Conservation (phyloP, 2,797 vertebrate genomes). For the Sebastes reedi region DNA sequence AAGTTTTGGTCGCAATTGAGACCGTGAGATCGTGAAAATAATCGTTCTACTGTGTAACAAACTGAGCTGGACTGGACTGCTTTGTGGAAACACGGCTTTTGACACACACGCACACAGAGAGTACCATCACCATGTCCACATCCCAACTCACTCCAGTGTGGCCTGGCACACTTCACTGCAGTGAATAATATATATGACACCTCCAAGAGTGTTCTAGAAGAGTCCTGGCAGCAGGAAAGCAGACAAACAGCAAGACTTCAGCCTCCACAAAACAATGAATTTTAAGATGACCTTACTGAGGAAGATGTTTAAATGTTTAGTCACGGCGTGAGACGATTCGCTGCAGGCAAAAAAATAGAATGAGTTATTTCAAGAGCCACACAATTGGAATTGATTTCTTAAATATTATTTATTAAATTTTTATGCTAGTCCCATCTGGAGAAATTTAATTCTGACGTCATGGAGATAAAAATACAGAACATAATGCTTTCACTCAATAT, state of each 20-base stretch:
- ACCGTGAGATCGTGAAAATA: too few species aligned
- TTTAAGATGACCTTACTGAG: constrained; percentile 32
- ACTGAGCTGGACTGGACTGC: too few species aligned
- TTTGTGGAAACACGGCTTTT: too few species aligned
- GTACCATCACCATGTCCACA: background rate
- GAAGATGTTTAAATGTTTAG: constrained; percentile 40
- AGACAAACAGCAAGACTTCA: background rate
- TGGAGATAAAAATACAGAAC: constrained; percentile 39
- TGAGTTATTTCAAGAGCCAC: constrained; percentile 39
- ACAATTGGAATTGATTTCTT: constrained; percentile 53
- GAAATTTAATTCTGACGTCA: constrained; percentile 45
- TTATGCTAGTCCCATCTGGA: constrained; percentile 29
- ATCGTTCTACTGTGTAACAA: too few species aligned
- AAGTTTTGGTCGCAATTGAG: too few species aligned
- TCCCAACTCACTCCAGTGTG: background rate
- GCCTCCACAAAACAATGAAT: constrained; percentile 36
- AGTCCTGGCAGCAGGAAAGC: background rate
- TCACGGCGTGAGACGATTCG: constrained; percentile 28
- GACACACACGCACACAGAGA: background rate
- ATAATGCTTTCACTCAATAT: background rate
- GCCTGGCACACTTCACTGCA: constrained; percentile 17
- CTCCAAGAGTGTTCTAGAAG: background rate
- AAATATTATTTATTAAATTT: constrained; percentile 34
- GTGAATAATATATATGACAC: constrained; percentile 42
- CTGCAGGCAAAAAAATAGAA: constrained; percentile 8